phyloP scores from a whole-genome alignment of 2,888 invertebrate genomes.

The Cremastinae sp. region DNA sequence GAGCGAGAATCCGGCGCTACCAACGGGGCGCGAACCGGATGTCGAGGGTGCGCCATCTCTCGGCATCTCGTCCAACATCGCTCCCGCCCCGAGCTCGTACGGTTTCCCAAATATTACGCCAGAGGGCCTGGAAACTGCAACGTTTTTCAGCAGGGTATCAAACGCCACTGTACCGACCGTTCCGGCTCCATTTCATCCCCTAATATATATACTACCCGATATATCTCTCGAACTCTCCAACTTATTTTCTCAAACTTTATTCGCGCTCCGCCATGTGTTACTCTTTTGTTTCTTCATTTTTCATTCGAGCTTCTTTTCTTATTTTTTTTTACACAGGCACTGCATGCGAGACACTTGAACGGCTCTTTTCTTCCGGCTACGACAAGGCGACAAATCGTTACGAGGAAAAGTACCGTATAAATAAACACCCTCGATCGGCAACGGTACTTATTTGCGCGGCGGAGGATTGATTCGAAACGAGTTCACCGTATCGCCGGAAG shows the following conservation, averaged over 20 bases:
- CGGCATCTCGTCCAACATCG: slow-evolving; percentile 66
- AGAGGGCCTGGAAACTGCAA: slow-evolving; percentile 70
- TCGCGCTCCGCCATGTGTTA: no score
- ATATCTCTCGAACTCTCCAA: no score
- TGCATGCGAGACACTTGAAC: neutral
- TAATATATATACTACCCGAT: neutral
- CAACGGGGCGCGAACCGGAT: slow-evolving; percentile 52
- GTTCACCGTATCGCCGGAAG: slow-evolving; percentile 56
- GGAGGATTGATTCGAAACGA: slow-evolving; percentile 35
- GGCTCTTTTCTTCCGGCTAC: neutral
- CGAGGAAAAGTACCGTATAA: slow-evolving; percentile 3
- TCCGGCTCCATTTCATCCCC: slow-evolving; percentile 11
- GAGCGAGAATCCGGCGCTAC: slow-evolving; percentile 41
- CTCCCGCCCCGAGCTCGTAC: slow-evolving; percentile 55
- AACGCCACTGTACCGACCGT: slow-evolving; percentile 29
- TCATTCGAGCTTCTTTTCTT: no score
- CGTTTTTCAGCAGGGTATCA: slow-evolving; percentile 52
- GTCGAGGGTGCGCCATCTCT: slow-evolving; percentile 74
- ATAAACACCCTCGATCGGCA: slow-evolving; percentile 41
- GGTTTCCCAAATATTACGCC: slow-evolving; percentile 70
- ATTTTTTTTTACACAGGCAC: no score
- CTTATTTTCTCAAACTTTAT: no score
- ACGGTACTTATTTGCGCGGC: slow-evolving; percentile 38
- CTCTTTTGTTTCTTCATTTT: no score
- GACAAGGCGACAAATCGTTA: neutral